Conservation (phyloP, 2,113 vertebrate genomes). For the Micronycteris hirsuta region DNA sequence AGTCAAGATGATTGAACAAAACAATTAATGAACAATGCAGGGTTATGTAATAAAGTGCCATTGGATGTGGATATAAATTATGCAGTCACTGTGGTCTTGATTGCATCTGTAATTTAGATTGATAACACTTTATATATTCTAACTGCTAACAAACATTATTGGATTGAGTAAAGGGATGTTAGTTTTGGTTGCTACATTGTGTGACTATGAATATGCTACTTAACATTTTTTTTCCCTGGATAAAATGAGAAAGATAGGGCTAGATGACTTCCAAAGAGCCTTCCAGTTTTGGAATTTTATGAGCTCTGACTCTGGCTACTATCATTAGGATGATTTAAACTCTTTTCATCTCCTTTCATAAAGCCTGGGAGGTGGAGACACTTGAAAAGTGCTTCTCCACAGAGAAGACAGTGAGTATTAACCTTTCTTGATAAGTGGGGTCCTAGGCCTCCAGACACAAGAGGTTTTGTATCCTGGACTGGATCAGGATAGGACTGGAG, state of each 20-base stretch:
- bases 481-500: neutral
- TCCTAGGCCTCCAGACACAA: neutral
- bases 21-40: neutral
- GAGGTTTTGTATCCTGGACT: neutral
- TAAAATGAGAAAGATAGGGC: neutral
- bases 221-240: neutral
- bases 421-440: neutral
- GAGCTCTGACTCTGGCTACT: neutral
- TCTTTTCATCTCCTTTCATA: slow-evolving; percentile 7
- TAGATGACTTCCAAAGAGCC: neutral
- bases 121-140: neutral
- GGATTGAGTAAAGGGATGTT: neutral
- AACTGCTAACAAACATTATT: slow-evolving; percentile 22
- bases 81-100: neutral
- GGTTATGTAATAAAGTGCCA: neutral
- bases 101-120: slow-evolving; percentile 36
- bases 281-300: neutral
- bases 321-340: neutral
- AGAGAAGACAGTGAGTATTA: neutral
- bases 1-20: slow-evolving; percentile 22
- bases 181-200: neutral
- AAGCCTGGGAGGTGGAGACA: neutral
- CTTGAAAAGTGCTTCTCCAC: neutral
- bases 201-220: neutral
- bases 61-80: slow-evolving; percentile 35